Evolutionary conservation across 2,113 vertebrate genomes (phyloP), one percentile per base, ranked within the genome.

Genomic region (Ameiurus melas): DNA sequence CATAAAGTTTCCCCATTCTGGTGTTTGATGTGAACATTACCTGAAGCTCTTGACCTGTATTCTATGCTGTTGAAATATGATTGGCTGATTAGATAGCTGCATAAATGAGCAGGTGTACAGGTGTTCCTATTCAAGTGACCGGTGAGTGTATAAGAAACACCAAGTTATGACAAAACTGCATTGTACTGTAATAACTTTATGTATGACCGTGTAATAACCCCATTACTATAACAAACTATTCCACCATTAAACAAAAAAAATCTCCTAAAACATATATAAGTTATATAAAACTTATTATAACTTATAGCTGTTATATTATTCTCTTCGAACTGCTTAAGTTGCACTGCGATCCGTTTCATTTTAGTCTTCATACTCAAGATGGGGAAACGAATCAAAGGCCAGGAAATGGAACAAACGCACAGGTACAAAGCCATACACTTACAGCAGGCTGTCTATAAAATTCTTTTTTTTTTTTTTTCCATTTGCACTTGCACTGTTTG

Each of bases 401-500:
- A 79, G 77, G 77, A 79, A 79, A 78, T 78, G 75, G 47, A 78
- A 79, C 77, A 79, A 51, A 79, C 51, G 22, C 43, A 55, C n/a
- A 79, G 77, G 51, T 79, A 79, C 77, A 79, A 53, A 55, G 43
- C 22, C 36, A 10, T 77, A 47, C 73, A 47, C 73, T 43, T 47
- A 55, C 12, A 79, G 51, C 77, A 79, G 51, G 10, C 27, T 30
- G 77, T 79, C 14, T 79, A 16, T n/a, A 79, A 53, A 79, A 78
- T 78, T 27, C 75, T 43, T 2, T 36, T 2, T 70, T 71, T 2
- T 70, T 71, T 7, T 47, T 47, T 77, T 77, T 53, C 77, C 47
- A 47, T 30, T 77, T 47, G 39, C 43, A 9, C 12, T n/a, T 53
- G 25, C 27, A 30, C 47, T n/a, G 12, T 47, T 8, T 30, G 71